These are phyloP conservation scores for Xestia sexstrigata DNA, from an alignment of 2,888 invertebrate species.

Conservation along the genomic window DNA sequence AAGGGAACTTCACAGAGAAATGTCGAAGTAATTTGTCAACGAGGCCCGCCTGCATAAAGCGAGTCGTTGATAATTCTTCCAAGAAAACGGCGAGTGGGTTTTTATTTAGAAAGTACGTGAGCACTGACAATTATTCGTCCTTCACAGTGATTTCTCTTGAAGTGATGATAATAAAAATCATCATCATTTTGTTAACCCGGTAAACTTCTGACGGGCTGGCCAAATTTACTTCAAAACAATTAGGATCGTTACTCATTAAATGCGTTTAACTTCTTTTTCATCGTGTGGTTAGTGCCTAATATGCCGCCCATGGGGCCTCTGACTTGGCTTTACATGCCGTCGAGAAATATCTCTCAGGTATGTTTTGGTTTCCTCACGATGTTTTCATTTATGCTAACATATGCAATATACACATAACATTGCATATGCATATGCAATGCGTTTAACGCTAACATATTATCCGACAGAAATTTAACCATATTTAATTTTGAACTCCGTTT, in stretches of 20 bases:
- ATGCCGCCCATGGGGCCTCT: too few species aligned
- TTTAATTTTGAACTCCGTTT: background rate
- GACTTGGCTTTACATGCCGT: background rate
- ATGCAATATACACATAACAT: background rate
- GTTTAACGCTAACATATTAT: background rate
- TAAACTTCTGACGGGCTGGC: background rate
- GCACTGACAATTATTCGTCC: conserved; percentile 41
- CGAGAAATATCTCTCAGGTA: background rate
- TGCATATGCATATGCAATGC: background rate
- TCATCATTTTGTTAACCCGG: background rate
- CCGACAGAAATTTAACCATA: background rate
- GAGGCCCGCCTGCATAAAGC: conserved; percentile 63
- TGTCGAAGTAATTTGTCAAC: conserved; percentile 83
- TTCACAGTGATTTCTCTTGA: conserved; percentile 46
- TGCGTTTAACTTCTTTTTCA: background rate
- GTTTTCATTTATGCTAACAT: background rate
- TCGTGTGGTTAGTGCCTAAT: background rate
- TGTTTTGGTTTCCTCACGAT: background rate
- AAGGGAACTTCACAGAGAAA: conserved; percentile 78
- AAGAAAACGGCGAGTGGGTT: conserved; percentile 71
- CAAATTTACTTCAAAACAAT: background rate
- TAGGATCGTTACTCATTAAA: background rate
- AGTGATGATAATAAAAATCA: background rate
- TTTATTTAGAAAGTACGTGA: conserved; percentile 36
- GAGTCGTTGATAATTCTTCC: conserved; percentile 76